Evolutionary conservation across 2,797 vertebrate species (phyloP).

Genomic region (Sarcoramphus papa): DNA sequence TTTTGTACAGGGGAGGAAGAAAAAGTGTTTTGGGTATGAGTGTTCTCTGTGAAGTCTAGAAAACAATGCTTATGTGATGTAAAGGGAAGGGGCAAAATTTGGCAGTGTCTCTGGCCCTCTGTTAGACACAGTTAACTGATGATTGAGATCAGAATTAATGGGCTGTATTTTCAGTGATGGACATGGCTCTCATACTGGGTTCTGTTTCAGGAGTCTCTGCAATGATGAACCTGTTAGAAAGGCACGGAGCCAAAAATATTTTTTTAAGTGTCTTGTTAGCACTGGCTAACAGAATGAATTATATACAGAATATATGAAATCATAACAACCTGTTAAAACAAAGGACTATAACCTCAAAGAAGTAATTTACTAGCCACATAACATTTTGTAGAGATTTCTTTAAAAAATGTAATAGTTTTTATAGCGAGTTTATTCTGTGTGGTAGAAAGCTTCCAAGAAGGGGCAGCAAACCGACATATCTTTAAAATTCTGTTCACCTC

Average conservation of each 20-base stretch:
- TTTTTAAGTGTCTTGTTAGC: background rate
- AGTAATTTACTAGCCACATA: background rate
- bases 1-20: background rate
- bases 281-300: background rate
- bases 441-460: background rate
- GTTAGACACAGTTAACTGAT: background rate
- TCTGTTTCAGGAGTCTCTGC: background rate
- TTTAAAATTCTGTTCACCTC: background rate
- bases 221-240: background rate
- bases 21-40: background rate
- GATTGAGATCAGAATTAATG: background rate
- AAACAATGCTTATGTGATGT: background rate
- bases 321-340: background rate
- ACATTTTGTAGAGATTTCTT: background rate
- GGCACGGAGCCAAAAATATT: background rate
- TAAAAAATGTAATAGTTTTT: background rate
- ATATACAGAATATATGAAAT: background rate
- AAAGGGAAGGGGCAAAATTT: background rate
- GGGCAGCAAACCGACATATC: background rate
- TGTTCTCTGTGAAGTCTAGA: background rate
- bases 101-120: background rate
- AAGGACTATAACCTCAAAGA: background rate
- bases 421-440: background rate
- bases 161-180: background rate
- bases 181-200: background rate